Percentiles rank a stretch among this genome's conserved stretches.
Evolutionary conservation across 2,797 vertebrate species (phyloP).

Genomic region (Sciaenops ocellatus): DNA sequence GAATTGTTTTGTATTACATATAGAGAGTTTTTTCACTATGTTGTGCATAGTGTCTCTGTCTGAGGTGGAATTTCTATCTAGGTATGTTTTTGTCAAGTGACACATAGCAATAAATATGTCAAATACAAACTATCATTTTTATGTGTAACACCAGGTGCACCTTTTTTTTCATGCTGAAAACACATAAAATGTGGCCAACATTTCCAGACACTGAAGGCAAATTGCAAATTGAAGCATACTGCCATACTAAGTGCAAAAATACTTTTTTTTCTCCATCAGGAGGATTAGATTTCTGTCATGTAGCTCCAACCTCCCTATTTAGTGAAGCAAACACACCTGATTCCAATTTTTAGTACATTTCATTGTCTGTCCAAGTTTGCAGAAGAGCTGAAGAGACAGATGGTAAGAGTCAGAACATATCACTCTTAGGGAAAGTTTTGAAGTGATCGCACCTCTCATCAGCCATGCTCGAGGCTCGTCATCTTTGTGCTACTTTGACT

Average conservation of each 20-base stretch:
- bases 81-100: neutral
- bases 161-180: neutral
- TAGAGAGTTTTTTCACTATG: conserved; percentile 2
- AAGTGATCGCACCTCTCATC: neutral
- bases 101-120: neutral
- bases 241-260: neutral
- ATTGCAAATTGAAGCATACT: neutral
- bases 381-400: conserved; percentile 20
- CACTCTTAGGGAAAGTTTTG: conserved; percentile 5
- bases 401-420: conserved; percentile 4
- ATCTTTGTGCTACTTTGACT: neutral
- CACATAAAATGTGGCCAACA: neutral
- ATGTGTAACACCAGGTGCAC: neutral
- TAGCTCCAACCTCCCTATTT: neutral
- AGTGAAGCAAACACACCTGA: neutral
- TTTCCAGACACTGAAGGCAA: neutral
- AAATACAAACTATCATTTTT: neutral
- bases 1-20: conserved; percentile 14
- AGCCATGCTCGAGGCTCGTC: neutral
- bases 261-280: neutral
- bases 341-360: neutral
- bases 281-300: neutral
- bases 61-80: neutral
- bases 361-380: conserved; percentile 8
- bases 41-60: neutral